These are phyloP conservation scores for Phodopus roborovskii DNA, from an alignment of 2,113 vertebrate genomes.

Conservation along the genomic window DNA sequence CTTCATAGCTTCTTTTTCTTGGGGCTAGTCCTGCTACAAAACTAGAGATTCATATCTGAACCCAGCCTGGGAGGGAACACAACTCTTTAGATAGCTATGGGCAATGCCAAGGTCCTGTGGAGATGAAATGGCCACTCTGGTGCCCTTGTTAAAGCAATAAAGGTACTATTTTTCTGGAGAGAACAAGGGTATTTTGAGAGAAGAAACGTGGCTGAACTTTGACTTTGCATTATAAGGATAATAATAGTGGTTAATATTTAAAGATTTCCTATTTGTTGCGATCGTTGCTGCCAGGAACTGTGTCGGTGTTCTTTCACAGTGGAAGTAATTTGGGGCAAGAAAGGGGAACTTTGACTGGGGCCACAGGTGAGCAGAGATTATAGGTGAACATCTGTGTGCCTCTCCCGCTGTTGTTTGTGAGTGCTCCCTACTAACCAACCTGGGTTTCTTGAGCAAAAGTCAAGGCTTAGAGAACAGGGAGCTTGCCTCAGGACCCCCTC, in stretches of 20 bases:
- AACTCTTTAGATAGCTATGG: background rate
- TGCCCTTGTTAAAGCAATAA: fast-evolving
- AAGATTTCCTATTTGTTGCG: fast-evolving
- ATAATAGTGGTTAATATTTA: background rate
- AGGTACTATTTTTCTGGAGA: background rate
- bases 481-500: background rate
- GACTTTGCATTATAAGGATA: background rate
- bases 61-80: background rate
- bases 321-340: no score
- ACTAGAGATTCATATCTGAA: background rate
- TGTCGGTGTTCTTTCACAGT: background rate
- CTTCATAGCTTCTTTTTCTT: no score
- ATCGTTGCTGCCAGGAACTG: background rate
- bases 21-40: background rate
- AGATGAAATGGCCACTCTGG: background rate
- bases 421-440: background rate
- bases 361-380: background rate
- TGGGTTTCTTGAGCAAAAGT: background rate
- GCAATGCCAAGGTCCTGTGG: fast-evolving
- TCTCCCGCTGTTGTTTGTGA: background rate
- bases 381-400: background rate
- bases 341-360: background rate
- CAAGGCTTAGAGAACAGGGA: background rate
- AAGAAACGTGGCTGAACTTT: background rate
- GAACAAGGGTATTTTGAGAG: background rate